A percentile compares a stretch with the other conserved stretches of the same genome.
Conservation (phyloP, 2,888 invertebrate species). For the Chromoteleia sp. region DNA sequence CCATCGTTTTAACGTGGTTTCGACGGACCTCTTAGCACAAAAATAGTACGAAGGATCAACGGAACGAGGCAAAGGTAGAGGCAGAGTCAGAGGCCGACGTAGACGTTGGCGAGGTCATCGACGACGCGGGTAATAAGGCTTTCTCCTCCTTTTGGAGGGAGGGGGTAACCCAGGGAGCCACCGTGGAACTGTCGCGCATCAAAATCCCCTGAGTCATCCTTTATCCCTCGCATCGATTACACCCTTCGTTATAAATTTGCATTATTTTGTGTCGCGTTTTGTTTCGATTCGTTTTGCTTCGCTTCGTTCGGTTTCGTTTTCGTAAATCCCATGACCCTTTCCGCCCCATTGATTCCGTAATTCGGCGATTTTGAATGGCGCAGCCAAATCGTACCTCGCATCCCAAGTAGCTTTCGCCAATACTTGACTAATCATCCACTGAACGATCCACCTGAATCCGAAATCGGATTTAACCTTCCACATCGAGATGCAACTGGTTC, state of each 20-base stretch:
- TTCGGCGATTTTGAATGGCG: slow-evolving; percentile 49
- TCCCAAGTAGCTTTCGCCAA: slow-evolving; percentile 54
- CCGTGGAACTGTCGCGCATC: too few relatives aligned
- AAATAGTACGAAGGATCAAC: too few relatives aligned
- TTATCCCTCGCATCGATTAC: slow-evolving; percentile 62
- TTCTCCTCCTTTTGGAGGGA: too few relatives aligned
- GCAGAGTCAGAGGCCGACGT: too few relatives aligned
- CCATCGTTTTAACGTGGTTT: too few relatives aligned
- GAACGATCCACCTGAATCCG: slow-evolving; percentile 35
- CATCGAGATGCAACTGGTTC: slow-evolving; percentile 12
- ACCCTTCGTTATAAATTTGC: slow-evolving; percentile 45
- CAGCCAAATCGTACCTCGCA: slow-evolving; percentile 42
- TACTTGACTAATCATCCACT: slow-evolving; percentile 50
- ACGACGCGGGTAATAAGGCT: too few relatives aligned
- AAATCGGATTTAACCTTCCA: slow-evolving; percentile 12
- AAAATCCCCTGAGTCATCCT: too few relatives aligned
- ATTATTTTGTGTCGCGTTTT: too few relatives aligned
- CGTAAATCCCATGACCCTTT: slow-evolving; percentile 19
- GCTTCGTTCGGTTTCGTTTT: slow-evolving; percentile 19
- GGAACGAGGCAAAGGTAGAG: too few relatives aligned
- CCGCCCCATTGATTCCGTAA: slow-evolving; percentile 33
- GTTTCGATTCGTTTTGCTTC: slow-evolving; percentile 13
- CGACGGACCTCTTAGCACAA: too few relatives aligned
- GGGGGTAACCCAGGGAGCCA: too few relatives aligned
- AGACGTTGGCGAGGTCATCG: too few relatives aligned